Conservation (phyloP, 2,797 vertebrate genomes). For the Melanotaenia pygmaea region DNA sequence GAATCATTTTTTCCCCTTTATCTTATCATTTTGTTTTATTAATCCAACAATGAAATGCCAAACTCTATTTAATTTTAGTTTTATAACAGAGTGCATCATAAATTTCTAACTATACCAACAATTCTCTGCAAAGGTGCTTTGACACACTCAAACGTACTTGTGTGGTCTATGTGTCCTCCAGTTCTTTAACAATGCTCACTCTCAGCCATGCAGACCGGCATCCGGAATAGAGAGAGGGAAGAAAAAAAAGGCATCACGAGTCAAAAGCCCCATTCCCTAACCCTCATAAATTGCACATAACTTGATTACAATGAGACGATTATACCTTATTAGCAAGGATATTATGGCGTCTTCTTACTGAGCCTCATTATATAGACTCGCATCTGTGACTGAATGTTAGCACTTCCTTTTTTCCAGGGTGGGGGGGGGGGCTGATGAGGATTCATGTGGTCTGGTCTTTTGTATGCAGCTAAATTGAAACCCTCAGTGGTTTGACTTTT, state of each 20-base stretch:
- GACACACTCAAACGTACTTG: constrained; percentile 14
- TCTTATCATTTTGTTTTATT: too few relatives aligned
- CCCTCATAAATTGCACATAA: constrained; percentile 75
- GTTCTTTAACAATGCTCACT: constrained; percentile 51
- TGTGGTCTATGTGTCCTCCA: constrained; percentile 18
- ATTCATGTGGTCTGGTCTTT: constrained; percentile 49
- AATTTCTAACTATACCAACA: neutral
- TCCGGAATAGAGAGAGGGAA: constrained; percentile 42
- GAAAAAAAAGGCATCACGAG: constrained; percentile 57
- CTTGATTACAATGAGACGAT: constrained; percentile 81
- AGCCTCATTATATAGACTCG: constrained; percentile 73
- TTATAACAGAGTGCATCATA: neutral
- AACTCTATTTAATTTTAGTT: too few relatives aligned
- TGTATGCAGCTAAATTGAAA: constrained; percentile 35
- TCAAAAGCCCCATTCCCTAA: constrained; percentile 69
- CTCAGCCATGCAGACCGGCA: constrained; percentile 58
- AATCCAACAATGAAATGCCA: too few relatives aligned
- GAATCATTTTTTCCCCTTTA: neutral
- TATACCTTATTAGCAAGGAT: constrained; percentile 81
- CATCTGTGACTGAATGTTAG: constrained; percentile 76
- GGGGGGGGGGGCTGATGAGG: constrained; percentile 47
- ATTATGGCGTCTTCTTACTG: constrained; percentile 76
- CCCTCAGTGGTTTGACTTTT: constrained; percentile 27
- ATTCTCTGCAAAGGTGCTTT: neutral
- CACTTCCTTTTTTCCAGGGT: constrained; percentile 68